Base-by-base conservation (phyloP, 2,888 invertebrate genomes). In the Erebia palarica region DNA sequence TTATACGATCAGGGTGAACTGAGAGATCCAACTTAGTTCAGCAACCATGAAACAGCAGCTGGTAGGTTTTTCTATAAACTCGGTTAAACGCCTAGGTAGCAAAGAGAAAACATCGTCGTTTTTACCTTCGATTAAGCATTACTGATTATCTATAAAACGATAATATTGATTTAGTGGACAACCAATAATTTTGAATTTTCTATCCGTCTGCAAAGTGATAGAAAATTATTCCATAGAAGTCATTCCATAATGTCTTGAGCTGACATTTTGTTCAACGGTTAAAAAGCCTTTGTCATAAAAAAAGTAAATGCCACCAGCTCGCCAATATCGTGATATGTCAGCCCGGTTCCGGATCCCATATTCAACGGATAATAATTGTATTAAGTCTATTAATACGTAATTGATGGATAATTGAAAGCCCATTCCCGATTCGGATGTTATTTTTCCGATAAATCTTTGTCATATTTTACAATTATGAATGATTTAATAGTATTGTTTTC, bases 291-390 rank as follows among this genome's bases (percentile, higher is more conserved):
- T 27, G 65, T 68, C 70, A 67, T 70, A 73, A 75, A 71, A 73
- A 72, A 18, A 75, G 75, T 75, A 73, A 76, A 68, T 66, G 70
- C 27, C 49, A 65, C n/a, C 58, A 67, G 36, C 67, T 72, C 69
- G 73, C 27, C 53, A 69, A 74, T 79, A 66, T 80, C 82, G 84
- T 83, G 82, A 84, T 81, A 82, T 81, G 83, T 70, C 84, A 80
- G 64, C 53, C 71, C 44, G 58, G 58, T 53, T 61, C 36, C 59
- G 27, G 59, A 71, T 73, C 69, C 42, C n/a, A 47, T 55, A 68
- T 58, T 42, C 65, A 68, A 68, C 60, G 58, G 49, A 66, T 72
- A 64, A 72, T 69, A 73, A 75, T 75, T 70, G 71, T 69, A 70
- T 73, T 74, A 72, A 70, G 49, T 69, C 73, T 74, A 67, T 73